phyloP scores from a whole-genome alignment of 2,888 invertebrate genomes.

The Spicauda simplicius region DNA sequence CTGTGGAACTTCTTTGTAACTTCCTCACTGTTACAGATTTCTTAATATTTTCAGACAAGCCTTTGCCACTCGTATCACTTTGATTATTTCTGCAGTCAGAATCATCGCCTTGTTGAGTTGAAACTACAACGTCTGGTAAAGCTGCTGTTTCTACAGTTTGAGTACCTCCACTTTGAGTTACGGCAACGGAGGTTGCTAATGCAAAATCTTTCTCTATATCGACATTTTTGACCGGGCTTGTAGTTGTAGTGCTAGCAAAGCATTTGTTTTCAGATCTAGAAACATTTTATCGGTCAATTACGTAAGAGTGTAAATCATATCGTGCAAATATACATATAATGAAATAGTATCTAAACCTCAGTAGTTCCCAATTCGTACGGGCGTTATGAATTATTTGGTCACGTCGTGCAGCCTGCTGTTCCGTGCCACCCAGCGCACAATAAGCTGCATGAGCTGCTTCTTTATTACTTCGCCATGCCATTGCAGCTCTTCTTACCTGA shows the following conservation, averaged over 20 bases:
- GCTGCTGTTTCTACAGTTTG: slow-evolving; percentile 59
- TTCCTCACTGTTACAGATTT: slow-evolving; percentile 58
- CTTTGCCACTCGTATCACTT: slow-evolving; percentile 57
- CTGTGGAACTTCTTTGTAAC: slow-evolving; percentile 77
- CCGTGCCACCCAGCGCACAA: slow-evolving; percentile 84
- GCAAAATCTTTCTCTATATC: slow-evolving; percentile 66
- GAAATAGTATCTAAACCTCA: slow-evolving; percentile 64
- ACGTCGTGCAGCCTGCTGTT: slow-evolving; percentile 86
- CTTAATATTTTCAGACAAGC: slow-evolving; percentile 47
- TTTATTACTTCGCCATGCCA: slow-evolving; percentile 92
- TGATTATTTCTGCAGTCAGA: slow-evolving; percentile 62
- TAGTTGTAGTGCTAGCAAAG: slow-evolving; percentile 57
- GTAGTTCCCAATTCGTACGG: slow-evolving; percentile 93
- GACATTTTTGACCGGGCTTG: slow-evolving; percentile 61
- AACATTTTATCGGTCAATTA: background rate
- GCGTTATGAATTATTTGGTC: slow-evolving; percentile 94
- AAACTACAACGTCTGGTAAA: slow-evolving; percentile 64
- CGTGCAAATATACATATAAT: too few species aligned
- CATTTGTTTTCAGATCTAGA: slow-evolving; percentile 87
- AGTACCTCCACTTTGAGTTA: slow-evolving; percentile 52
- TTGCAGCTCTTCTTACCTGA: slow-evolving; percentile 89
- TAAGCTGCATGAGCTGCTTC: slow-evolving; percentile 89
- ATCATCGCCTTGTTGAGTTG: slow-evolving; percentile 63
- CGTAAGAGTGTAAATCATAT: too few species aligned
- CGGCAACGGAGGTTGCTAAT: slow-evolving; percentile 52